Conservation (phyloP, 92 coral and sea anemone species). For the Phenganax stokvisi region DNA sequence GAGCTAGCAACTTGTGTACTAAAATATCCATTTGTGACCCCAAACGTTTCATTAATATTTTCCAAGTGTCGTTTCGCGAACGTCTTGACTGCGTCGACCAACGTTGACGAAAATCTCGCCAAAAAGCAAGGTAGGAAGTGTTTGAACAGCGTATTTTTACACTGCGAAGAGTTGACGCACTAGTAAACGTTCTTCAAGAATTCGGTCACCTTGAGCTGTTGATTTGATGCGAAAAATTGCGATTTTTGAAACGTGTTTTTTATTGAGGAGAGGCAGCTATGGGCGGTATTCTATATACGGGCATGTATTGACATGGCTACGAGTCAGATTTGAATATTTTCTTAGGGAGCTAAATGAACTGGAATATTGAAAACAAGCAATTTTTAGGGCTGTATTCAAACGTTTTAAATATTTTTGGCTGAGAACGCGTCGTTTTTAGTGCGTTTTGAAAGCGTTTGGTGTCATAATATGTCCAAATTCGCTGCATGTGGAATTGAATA, state of each 20-base stretch:
- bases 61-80: background rate
- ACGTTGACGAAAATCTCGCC: background rate
- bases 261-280: no score
- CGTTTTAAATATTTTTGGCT: background rate
- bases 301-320: no score
- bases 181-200: background rate
- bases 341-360: no score
- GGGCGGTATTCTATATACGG: no score
- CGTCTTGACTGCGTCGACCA: background rate
- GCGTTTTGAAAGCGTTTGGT: background rate
- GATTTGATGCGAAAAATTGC: background rate
- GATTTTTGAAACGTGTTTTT: background rate
- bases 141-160: background rate
- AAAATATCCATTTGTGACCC: background rate
- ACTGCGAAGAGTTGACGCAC: background rate
- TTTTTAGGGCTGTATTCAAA: background rate
- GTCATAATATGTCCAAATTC: no score
- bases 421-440: constrained; percentile 1
- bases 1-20: background rate
- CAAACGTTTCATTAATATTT: background rate
- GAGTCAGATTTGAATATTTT: no score
- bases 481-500: constrained; percentile 15
- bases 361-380: no score
- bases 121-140: constrained; percentile 5
- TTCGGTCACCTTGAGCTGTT: background rate